Conservation (phyloP, 1,140 invertebrate genomes). For the Drosophila chauvacae region DNA sequence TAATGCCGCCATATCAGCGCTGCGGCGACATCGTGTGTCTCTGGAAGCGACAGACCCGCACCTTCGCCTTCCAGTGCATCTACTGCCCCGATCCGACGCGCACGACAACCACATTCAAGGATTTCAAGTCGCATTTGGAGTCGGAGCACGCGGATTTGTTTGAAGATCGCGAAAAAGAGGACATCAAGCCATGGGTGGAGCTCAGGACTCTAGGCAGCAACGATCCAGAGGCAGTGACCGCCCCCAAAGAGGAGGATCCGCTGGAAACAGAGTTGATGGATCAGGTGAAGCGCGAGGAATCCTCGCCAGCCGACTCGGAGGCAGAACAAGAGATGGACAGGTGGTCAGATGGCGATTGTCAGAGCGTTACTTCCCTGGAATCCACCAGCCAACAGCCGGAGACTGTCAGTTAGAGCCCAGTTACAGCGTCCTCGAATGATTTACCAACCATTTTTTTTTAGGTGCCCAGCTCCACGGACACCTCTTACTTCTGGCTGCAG, state of each 20-base stretch:
- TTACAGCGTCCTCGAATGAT: background rate
- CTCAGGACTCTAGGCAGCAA: background rate
- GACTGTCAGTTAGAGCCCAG: background rate
- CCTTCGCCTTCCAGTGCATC: slow-evolving; percentile 46
- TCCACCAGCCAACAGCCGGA: background rate
- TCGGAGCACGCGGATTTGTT: slow-evolving; percentile 23
- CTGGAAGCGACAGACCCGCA: slow-evolving; percentile 1
- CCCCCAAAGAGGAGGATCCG: background rate
- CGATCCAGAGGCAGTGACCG: background rate
- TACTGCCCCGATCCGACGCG: slow-evolving; percentile 17
- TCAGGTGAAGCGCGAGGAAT: background rate
- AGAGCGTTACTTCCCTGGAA: background rate
- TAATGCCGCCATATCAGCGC: slow-evolving; percentile 36
- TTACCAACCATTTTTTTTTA: background rate
- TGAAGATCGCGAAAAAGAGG: background rate
- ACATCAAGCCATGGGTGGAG: background rate
- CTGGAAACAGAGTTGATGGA: background rate
- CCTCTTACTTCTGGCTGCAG: slow-evolving; percentile 30
- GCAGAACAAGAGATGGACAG: background rate
- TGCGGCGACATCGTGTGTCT: slow-evolving; percentile 53
- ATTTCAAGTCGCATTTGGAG: slow-evolving; percentile 37
- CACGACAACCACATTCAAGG: slow-evolving; percentile 29
- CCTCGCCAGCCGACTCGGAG: background rate
- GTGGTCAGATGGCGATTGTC: background rate
- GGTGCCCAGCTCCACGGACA: background rate